Base-by-base conservation (phyloP, 2,797 vertebrate species). In the Liasis olivaceus region DNA sequence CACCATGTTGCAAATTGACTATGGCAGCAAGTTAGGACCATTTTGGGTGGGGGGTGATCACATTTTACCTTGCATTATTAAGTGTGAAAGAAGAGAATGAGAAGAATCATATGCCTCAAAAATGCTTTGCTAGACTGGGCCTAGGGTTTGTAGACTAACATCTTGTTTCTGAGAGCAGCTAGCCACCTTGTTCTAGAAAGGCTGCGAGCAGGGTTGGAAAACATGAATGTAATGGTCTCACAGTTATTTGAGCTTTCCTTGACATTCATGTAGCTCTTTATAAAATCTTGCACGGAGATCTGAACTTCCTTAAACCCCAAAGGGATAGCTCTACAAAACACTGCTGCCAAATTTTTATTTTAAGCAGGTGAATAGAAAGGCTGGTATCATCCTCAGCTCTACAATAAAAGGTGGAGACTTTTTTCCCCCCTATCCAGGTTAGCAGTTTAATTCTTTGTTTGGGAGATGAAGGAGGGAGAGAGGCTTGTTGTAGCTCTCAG, bases 401-500 rank as follows among this genome's bases (percentile, higher is more conserved):
- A 86, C 54, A 89, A 86, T 69, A 89, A 92, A 69, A 56, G 81
- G 62, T 31, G 63, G 88, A 24, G 62, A 31, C 17, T 8, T n/a
- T 15, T 20, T 87, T 77, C 60, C 14, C 42, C 20, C 28, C 36
- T 24, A 69, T 59, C 20, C 26, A 54, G 66, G 89, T 24, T 87
- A 58, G 56, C 42, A 3, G 62, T 90, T 58, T 87, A 28, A 77
- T 87, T 90, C 89, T 93, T 93, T 90, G 89, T 93, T 87, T 63
- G 13, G 59, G 85, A 87, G 89, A 89, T 51, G 66, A 87, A 89
- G 60, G 87, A 51, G 13, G 3, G 81, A 59, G 47, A 56, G 17
- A 58, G 15, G 62, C 7, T 6, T 22, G 26, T 4, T 54, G 1
- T 2, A 54, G 28, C 84, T 66, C 64, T 87, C 63, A 77, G 84